phyloP scores from a whole-genome alignment of 2,797 vertebrate genomes.

The Lepilemur septentrionalis region DNA sequence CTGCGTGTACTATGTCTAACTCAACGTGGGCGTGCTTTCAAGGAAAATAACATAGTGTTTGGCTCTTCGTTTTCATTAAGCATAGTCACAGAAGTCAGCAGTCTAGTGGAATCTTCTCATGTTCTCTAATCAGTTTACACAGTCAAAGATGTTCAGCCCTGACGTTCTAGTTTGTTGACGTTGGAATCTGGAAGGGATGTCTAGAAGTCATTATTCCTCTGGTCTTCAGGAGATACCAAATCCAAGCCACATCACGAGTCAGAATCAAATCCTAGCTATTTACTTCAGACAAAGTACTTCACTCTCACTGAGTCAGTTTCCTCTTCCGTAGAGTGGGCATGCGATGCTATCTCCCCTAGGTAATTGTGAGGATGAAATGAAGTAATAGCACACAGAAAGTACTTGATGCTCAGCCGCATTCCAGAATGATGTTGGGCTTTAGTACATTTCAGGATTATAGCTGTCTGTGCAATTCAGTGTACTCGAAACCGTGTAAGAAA shows the following conservation, averaged over 20 bases:
- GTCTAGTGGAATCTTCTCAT: not conserved
- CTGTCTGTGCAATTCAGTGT: not conserved
- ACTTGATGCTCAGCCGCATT: not conserved
- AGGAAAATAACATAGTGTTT: constrained; percentile 40
- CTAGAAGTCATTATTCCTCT: not conserved
- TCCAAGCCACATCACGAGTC: not conserved
- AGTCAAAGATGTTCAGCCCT: not conserved
- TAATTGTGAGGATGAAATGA: not conserved
- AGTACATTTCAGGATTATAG: not conserved
- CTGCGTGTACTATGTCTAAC: not conserved
- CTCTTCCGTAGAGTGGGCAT: not conserved
- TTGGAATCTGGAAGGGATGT: constrained; percentile 19
- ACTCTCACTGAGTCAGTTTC: not conserved
- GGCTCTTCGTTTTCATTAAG: constrained; percentile 38
- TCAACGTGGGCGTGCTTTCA: constrained; percentile 27
- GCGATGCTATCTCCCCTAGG: not conserved
- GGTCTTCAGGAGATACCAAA: not conserved
- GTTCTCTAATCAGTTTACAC: not conserved
- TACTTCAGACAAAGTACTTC: not conserved
- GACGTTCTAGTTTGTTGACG: not conserved
- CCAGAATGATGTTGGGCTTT: not conserved
- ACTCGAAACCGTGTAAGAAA: not conserved
- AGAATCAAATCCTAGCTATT: not conserved
- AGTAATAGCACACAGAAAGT: not conserved
- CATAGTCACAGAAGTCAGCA: not conserved